These are phyloP conservation scores for Macrostomum cliftonense DNA, from an alignment of 2,888 invertebrate genomes.

Conservation along the genomic window DNA sequence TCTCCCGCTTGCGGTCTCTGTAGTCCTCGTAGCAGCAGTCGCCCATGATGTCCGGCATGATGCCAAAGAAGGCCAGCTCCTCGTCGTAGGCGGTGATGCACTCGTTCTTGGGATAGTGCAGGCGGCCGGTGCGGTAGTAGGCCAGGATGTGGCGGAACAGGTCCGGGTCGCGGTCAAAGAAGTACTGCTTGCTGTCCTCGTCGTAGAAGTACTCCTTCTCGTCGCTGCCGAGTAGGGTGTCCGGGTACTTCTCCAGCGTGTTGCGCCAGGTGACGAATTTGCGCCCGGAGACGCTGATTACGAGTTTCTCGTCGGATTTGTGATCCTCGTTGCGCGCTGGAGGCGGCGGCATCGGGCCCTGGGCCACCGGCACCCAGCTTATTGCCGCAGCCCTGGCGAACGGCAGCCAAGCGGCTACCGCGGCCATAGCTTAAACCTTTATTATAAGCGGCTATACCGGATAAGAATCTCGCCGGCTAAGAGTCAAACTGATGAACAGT, in stretches of 20 bases:
- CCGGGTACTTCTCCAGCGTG: slow-evolving; percentile 95
- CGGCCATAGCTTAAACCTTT: slow-evolving; percentile 55
- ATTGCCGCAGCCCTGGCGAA: slow-evolving; percentile 99
- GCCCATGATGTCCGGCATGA: slow-evolving; percentile 81
- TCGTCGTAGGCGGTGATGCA: slow-evolving; percentile 97
- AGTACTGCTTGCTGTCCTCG: slow-evolving; percentile 93
- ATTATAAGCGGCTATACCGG: too few species aligned
- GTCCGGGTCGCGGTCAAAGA: slow-evolving; percentile 96
- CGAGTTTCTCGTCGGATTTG: slow-evolving; percentile 86
- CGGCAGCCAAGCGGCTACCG: slow-evolving; percentile 99
- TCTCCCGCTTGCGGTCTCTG: slow-evolving; percentile 93
- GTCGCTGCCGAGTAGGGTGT: slow-evolving; percentile 83
- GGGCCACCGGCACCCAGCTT: slow-evolving; percentile 98
- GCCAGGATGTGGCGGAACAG: slow-evolving; percentile 94
- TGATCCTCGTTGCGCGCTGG: slow-evolving; percentile 55
- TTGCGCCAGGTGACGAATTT: slow-evolving; percentile 97
- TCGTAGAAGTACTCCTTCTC: slow-evolving; percentile 97
- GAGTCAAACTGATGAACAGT: too few species aligned
- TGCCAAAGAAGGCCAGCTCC: slow-evolving; percentile 95
- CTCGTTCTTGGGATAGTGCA: slow-evolving; percentile 97
- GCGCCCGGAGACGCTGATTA: slow-evolving; percentile 74
- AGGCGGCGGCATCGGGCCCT: slow-evolving; percentile 87
- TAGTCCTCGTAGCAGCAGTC: slow-evolving; percentile 99
- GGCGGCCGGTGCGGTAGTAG: slow-evolving; percentile 94
- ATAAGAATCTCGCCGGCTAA: too few species aligned